A percentile compares a stretch with the other conserved stretches of the same genome.
Conservation (phyloP, 2,888 invertebrate genomes). For the Lypha dubia region DNA sequence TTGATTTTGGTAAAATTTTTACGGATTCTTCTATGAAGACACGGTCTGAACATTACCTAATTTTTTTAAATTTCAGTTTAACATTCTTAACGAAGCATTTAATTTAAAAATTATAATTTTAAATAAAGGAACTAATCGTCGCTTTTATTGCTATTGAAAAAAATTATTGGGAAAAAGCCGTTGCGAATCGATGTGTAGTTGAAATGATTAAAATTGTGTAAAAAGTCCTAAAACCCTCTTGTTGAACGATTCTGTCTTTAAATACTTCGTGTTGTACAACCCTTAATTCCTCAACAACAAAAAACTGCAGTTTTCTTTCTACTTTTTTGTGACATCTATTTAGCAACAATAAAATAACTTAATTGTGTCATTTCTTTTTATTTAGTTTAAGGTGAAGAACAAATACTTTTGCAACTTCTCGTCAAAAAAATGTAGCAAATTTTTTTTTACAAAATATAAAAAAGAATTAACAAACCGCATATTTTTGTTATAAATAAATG, state of each 20-base stretch:
- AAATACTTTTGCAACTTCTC: constrained; percentile 47
- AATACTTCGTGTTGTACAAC: constrained; percentile 48
- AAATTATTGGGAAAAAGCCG: too few relatives aligned
- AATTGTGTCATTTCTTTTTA: constrained; percentile 67
- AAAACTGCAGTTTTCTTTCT: constrained; percentile 44
- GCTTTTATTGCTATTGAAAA: too few relatives aligned
- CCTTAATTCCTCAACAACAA: constrained; percentile 58
- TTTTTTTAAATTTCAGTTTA: too few relatives aligned
- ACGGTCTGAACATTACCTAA: too few relatives aligned
- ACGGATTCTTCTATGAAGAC: too few relatives aligned
- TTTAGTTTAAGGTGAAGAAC: constrained; percentile 55
- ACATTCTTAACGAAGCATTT: too few relatives aligned
- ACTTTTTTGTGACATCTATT: constrained; percentile 47
- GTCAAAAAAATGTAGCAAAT: constrained; percentile 5
- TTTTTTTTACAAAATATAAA: neutral
- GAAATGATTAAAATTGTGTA: neutral
- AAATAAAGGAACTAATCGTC: too few relatives aligned
- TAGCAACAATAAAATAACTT: constrained; percentile 17
- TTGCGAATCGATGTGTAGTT: neutral
- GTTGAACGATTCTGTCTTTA: neutral
- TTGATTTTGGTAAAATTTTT: too few relatives aligned
- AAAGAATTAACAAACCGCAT: constrained; percentile 12
- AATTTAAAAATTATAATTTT: too few relatives aligned
- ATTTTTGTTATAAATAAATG: constrained; percentile 21
- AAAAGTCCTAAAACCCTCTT: neutral